These are phyloP conservation scores for Sternotherus odoratus DNA, from an alignment of 2,797 vertebrate genomes.

Conservation along the genomic window DNA sequence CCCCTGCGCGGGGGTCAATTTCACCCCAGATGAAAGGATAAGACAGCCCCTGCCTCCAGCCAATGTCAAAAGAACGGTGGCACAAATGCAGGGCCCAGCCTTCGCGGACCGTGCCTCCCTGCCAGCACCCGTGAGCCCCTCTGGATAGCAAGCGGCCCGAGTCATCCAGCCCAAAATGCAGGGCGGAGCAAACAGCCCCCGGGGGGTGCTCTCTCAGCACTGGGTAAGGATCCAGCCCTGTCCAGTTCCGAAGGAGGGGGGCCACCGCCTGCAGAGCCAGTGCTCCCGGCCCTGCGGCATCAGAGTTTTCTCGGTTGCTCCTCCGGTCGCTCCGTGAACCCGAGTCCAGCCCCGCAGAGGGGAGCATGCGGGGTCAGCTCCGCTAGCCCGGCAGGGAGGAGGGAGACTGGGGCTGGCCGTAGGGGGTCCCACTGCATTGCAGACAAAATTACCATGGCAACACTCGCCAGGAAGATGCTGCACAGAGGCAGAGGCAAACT, in stretches of 20 bases:
- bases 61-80: not conserved
- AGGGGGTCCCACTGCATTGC: conserved; percentile 89
- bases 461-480: conserved; percentile 65
- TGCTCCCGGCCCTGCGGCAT: not conserved
- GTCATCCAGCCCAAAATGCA: not conserved
- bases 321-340: not conserved
- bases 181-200: not conserved
- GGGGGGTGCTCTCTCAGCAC: not conserved
- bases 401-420: conserved; percentile 44
- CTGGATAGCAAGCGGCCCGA: not conserved
- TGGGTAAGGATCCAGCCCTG: not conserved
- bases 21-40: not conserved
- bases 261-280: rapidly evolving
- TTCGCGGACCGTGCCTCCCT: not conserved
- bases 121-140: not conserved
- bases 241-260: not conserved
- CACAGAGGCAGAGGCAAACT: not conserved
- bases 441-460: conserved; percentile 91
- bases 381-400: not conserved
- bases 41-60: not conserved
- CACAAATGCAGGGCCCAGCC: not conserved
- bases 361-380: not conserved
- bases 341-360: not conserved
- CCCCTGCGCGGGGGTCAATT: not conserved
- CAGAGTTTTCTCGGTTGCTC: not conserved